Percentiles rank a stretch among this genome's conserved stretches.
Evolutionary conservation across 2,113 vertebrate genomes (phyloP).

Genomic region (Ramphastos sulfuratus): DNA sequence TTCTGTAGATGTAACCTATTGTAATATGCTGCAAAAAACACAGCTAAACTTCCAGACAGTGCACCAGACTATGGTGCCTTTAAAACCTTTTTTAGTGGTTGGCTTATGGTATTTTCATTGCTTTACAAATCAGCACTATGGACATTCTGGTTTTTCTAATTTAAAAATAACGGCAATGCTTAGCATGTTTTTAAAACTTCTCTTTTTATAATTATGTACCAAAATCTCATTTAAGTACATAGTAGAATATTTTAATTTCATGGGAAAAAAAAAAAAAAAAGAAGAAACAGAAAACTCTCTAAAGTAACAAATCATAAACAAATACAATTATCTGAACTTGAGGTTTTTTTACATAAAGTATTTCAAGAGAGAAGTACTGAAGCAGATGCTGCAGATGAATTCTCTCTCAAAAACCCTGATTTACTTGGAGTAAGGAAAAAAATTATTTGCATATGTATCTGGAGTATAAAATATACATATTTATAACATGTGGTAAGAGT

Average conservation of each 20-base stretch:
- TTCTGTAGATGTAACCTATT: not conserved
- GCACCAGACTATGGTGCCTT: conserved; percentile 21
- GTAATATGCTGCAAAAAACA: conserved; percentile 22
- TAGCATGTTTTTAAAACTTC: not conserved
- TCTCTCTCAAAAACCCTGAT: not conserved
- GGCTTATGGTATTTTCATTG: conserved; percentile 37
- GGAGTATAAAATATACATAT: conserved; percentile 54
- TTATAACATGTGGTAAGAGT: conserved; percentile 53
- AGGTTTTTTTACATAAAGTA: not conserved
- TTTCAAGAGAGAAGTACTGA: not conserved
- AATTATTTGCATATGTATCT: conserved; percentile 13
- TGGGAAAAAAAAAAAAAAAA: not conserved
- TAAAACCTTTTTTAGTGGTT: conserved; percentile 26
- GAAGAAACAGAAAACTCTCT: not conserved
- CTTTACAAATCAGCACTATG: conserved; percentile 9
- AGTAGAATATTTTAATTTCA: not conserved
- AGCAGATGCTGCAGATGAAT: not conserved
- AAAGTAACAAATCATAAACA: not conserved
- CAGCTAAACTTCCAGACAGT: conserved; percentile 30
- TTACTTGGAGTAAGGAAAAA: conserved; percentile 4
- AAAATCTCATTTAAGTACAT: not conserved
- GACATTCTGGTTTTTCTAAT: not conserved
- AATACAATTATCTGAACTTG: not conserved
- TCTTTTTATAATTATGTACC: not conserved
- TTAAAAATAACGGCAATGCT: conserved; percentile 17